Conservation (phyloP, 2,113 vertebrate genomes). For the Pipra filicauda region DNA sequence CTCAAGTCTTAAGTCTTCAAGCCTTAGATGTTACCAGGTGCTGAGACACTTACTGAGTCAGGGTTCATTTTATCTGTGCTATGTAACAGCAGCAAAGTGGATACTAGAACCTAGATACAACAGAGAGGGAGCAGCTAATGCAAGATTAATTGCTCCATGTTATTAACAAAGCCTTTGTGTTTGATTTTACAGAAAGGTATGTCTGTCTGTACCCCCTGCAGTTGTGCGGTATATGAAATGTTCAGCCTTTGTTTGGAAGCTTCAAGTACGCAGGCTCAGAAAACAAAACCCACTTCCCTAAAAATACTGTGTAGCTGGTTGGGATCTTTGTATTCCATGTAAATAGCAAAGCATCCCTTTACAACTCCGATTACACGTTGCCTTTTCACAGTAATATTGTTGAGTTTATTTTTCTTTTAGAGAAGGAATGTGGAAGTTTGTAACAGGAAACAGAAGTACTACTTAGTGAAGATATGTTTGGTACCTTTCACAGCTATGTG, state of each 20-base stretch:
- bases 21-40: not conserved
- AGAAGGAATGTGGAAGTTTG: constrained; percentile 5
- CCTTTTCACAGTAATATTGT: constrained; percentile 9
- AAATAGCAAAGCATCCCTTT: constrained; percentile 28
- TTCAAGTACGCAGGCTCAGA: not conserved
- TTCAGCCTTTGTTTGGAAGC: not conserved
- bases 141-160: not conserved
- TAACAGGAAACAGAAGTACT: constrained; percentile 15
- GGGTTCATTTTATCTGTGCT: not conserved
- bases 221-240: not conserved
- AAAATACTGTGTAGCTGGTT: not conserved
- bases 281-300: not conserved
- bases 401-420: constrained; percentile 55
- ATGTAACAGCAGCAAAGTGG: not conserved
- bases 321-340: not conserved
- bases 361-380: not conserved
- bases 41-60: not conserved
- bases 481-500: not conserved
- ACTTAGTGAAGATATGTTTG: constrained; percentile 13
- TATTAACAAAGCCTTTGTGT: not conserved
- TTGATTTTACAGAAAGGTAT: not conserved
- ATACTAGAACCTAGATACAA: not conserved
- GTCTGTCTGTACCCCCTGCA: not conserved
- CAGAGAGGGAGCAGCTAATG: not conserved
- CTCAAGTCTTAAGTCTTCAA: not conserved